Evolutionary conservation across 2,888 invertebrate species (phyloP).

Genomic region (Mythimna pallens): DNA sequence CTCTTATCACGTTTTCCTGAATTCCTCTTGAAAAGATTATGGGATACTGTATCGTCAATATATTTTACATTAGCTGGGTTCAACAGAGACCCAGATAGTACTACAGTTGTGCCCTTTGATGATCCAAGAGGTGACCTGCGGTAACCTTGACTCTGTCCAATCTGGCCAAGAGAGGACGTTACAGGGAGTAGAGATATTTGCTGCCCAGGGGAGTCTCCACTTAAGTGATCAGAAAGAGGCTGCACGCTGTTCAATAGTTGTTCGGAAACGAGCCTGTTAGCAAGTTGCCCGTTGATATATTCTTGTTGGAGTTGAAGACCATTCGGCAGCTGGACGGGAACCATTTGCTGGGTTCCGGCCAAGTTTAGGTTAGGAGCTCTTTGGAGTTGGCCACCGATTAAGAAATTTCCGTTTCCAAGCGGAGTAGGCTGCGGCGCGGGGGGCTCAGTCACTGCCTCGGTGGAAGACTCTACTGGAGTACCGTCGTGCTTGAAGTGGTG

Average conservation of each 20-base stretch:
- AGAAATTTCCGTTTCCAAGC: constrained; percentile 89
- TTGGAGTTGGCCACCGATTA: constrained; percentile 92
- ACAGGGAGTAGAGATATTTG: constrained; percentile 70
- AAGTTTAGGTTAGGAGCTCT: constrained; percentile 89
- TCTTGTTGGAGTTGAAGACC: constrained; percentile 90
- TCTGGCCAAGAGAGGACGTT: constrained; percentile 54
- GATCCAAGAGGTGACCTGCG: constrained; percentile 75
- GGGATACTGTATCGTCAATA: constrained; percentile 88
- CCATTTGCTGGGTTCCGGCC: constrained; percentile 85
- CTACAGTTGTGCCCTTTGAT: constrained; percentile 79
- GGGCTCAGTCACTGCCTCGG: constrained; percentile 90
- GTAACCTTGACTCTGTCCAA: constrained; percentile 58
- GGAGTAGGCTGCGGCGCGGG: constrained; percentile 86
- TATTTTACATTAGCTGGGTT: constrained; percentile 92
- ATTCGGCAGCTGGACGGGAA: constrained; percentile 85
- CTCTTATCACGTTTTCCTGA: constrained; percentile 85
- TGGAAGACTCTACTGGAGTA: constrained; percentile 90
- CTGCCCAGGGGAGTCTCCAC: constrained; percentile 56
- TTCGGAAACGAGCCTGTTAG: constrained; percentile 90
- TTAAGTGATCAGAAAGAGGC: constrained; percentile 66
- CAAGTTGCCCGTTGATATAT: constrained; percentile 92
- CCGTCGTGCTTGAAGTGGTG: constrained; percentile 95
- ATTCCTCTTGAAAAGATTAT: constrained; percentile 89
- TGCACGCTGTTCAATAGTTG: constrained; percentile 87
- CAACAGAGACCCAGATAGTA: constrained; percentile 84